These are phyloP conservation scores for Epinephelus lanceolatus DNA, from an alignment of 2,113 vertebrate genomes.

Conservation along the genomic window DNA sequence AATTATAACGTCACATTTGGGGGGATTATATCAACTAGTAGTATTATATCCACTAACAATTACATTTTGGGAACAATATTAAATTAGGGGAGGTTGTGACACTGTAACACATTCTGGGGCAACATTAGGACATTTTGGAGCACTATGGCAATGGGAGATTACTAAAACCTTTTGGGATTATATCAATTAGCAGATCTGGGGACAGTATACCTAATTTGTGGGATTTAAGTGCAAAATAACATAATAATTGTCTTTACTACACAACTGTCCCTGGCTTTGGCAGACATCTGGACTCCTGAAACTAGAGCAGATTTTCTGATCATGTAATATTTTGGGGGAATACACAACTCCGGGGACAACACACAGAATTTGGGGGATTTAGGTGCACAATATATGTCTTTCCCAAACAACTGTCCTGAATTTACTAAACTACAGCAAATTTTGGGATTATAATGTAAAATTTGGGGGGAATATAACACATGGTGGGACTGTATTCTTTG, in stretches of 20 bases:
- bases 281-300: background rate
- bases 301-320: background rate
- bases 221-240: background rate
- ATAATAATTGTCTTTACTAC: background rate
- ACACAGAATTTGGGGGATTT: no score
- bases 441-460: background rate
- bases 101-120: background rate
- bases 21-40: background rate
- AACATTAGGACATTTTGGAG: background rate
- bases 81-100: background rate
- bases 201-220: no score
- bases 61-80: background rate
- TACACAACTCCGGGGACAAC: background rate
- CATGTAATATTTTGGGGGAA: background rate
- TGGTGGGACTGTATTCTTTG: background rate
- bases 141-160: no score
- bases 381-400: no score
- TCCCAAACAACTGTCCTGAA: no score
- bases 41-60: no score
- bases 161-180: background rate
- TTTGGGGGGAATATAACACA: background rate
- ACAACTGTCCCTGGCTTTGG: background rate
- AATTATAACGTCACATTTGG: background rate
- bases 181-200: background rate
- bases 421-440: no score